Evolutionary conservation across 2,888 invertebrate species (phyloP).

Genomic region (Drosophila mulleri): DNA sequence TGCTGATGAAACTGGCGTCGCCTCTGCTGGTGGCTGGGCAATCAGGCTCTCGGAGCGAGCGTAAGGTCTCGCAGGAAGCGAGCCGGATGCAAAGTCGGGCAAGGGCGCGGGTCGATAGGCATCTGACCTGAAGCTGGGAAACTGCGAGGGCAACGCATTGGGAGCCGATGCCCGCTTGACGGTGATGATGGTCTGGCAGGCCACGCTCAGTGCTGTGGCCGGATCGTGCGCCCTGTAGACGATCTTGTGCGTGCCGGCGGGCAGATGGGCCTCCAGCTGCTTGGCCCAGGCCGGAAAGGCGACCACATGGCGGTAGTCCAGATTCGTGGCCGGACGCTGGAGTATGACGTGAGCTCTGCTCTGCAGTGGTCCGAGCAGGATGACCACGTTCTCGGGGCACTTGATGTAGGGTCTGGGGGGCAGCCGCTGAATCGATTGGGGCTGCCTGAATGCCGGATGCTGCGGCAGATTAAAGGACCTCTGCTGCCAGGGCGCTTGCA

Average conservation of each 20-base stretch:
- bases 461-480: slow-evolving; percentile 9
- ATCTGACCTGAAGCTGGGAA: not conserved
- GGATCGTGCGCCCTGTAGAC: slow-evolving; percentile 88
- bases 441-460: slow-evolving; percentile 6
- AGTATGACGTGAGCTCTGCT: slow-evolving; percentile 85
- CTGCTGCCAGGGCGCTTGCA: slow-evolving; percentile 25
- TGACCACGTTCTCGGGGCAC: slow-evolving; percentile 88
- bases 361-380: slow-evolving; percentile 86
- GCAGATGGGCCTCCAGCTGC: slow-evolving; percentile 87
- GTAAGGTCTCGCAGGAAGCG: slow-evolving; percentile 15
- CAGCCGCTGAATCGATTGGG: not conserved
- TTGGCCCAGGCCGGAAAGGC: slow-evolving; percentile 88
- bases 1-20: not conserved
- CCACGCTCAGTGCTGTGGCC: slow-evolving; percentile 86
- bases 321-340: slow-evolving; percentile 87
- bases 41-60: slow-evolving; percentile 24
- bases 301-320: slow-evolving; percentile 88
- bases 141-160: not conserved
- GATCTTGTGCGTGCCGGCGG: slow-evolving; percentile 87
- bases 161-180: slow-evolving; percentile 85
- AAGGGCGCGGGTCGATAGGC: not conserved
- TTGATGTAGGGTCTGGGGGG: slow-evolving; percentile 86
- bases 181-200: slow-evolving; percentile 87
- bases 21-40: slow-evolving; percentile 2
- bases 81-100: not conserved